Conservation (phyloP, 2,888 invertebrate genomes). For the Entomobrya multifasciata region DNA sequence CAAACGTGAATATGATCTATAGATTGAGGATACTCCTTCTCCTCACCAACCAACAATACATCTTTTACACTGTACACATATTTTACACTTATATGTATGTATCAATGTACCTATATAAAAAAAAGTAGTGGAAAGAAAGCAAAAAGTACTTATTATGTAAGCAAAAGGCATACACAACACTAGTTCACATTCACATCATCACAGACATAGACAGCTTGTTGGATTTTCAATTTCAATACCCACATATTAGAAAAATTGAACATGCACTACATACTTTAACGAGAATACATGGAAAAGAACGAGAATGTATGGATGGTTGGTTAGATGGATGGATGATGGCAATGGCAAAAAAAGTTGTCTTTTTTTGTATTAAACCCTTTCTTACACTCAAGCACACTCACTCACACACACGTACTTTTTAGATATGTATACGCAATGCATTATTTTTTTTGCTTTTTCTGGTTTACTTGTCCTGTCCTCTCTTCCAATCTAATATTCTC, state of each 20-base stretch:
- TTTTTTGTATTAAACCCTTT: constrained; percentile 58
- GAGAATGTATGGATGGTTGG: constrained; percentile 45
- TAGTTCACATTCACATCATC: too few species aligned
- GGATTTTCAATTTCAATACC: constrained; percentile 23
- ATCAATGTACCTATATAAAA: not conserved
- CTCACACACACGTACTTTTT: constrained; percentile 6
- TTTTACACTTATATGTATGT: not conserved
- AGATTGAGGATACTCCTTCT: too few species aligned
- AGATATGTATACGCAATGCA: constrained; percentile 49
- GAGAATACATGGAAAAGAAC: constrained; percentile 42
- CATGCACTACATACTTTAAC: not conserved
- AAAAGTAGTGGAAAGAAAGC: constrained; percentile 8
- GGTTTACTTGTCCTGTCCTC: constrained; percentile 51
- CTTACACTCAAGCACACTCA: constrained; percentile 16
- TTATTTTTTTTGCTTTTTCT: constrained; percentile 42
- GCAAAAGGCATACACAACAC: not conserved
- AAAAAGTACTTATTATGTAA: constrained; percentile 23
- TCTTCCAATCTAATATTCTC: constrained; percentile 6
- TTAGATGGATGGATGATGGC: constrained; percentile 45
- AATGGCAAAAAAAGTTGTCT: constrained; percentile 41
- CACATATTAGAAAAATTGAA: not conserved
- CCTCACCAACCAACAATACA: too few species aligned
- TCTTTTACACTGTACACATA: too few species aligned
- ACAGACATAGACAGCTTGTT: constrained; percentile 32
- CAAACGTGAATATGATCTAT: not conserved